A percentile compares a stretch with the other conserved stretches of the same genome.
Conservation (phyloP, 1,140 invertebrate genomes). For the Rhyacophila brunnea region DNA sequence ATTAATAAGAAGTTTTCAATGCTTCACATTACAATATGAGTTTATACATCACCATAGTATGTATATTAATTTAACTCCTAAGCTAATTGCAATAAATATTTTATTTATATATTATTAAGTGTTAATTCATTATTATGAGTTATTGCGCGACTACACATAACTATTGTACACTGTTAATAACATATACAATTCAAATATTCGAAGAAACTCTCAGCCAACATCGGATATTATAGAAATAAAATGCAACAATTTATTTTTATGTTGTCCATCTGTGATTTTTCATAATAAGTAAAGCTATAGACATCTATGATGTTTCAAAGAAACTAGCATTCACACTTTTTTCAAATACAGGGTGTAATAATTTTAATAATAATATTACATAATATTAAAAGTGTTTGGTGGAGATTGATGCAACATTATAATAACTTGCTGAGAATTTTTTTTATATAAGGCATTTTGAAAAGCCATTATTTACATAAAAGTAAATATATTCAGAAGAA, state of each 20-base stretch:
- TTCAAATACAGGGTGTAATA: too few species aligned
- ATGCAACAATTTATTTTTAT: too few species aligned
- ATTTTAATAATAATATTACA: too few species aligned
- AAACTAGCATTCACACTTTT: too few species aligned
- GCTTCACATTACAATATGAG: too few species aligned
- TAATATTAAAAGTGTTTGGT: too few species aligned
- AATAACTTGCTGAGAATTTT: too few species aligned
- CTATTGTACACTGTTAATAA: background rate
- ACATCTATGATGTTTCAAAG: too few species aligned
- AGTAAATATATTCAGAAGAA: background rate
- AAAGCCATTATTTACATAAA: background rate
- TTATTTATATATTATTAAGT: background rate
- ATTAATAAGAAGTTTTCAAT: too few species aligned
- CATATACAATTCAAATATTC: background rate
- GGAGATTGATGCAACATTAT: too few species aligned
- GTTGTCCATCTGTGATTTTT: too few species aligned
- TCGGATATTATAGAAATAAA: background rate
- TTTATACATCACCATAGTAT: background rate
- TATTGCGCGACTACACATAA: slow-evolving; percentile 1
- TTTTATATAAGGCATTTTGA: background rate
- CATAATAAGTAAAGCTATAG: too few species aligned
- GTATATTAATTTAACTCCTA: background rate
- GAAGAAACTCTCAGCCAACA: background rate
- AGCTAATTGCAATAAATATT: background rate
- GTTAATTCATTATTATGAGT: background rate